Base-by-base conservation (phyloP, 2,113 vertebrate genomes). In the Osmerus mordax region DNA sequence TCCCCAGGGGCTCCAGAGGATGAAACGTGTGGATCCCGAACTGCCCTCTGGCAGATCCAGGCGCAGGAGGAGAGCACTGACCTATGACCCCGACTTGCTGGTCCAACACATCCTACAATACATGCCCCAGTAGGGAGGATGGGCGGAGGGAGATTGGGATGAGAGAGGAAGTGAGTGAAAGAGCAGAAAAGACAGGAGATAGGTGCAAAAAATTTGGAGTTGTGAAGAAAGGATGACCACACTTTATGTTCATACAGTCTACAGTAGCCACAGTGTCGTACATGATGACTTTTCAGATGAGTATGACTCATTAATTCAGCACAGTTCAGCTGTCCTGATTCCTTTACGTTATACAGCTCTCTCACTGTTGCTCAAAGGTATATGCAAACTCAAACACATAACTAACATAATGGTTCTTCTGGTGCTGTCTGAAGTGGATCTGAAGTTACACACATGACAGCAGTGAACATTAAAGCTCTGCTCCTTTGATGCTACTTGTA, bases 31-130 rank as follows among this genome's bases (percentile, higher is more conserved):
- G 18, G 81, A 92, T 52, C 71, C 77, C 65, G 82, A 78, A 68
- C 73, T 23, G 51, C 73, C 84, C 41, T 77, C 74, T 21, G 83
- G 77, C 52, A 88, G 83, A 72, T 78, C 13, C 19, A 84, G 83
- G 75, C 84, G 90, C 69, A 83, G 74, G 32, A 84, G 87, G 76
- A 83, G 87, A 81, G 60, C 81, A 3, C 54, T 82, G 64, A 87
- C 74, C 81, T 91, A 87, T 9, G 86, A 92, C 80, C 90, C 91
- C 13, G 87, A 87, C 2, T 59, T 87, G 59, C 69, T 92, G 47
- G 84, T 89, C 0, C 82, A 90, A 75, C 90, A 90, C 82, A 86
- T 92, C 29, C 67, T 92, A 21, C 82, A 90, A 70, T 89, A 88
- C 83, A 81, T 93, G 63, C 88, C 87, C 72, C 83, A 88, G 73